Base-by-base conservation (phyloP, 2,888 invertebrate genomes). In the Melanostoma scalare region DNA sequence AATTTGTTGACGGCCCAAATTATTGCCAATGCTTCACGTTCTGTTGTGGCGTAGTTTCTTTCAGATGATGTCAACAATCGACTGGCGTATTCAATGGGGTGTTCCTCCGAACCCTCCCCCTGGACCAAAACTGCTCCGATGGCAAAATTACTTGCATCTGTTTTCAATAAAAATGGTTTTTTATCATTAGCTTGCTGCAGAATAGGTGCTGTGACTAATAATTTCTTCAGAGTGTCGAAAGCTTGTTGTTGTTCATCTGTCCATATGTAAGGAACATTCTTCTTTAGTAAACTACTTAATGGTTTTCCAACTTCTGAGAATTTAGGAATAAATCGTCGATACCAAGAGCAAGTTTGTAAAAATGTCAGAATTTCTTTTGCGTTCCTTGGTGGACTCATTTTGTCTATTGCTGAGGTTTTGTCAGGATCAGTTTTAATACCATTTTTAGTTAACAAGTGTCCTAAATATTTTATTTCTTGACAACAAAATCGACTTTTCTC, bases 1-100 rank as follows among this genome's bases (percentile, higher is more conserved):
- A 73, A 73, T 20, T 63, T 52, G 9, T 55, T 53, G 6, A 63
- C 36, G 2, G 73, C 90, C 1, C 65, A 63, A 5, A 61, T 44
- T 4, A 73, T 63, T 33, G 72, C 90, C 0, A 89, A 72, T 0
- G 87, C 88, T 85, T 92, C 92, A 20, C 89, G 86, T 75, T 92
- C 91, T 0, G 90, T 90, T 0, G 89, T 52, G 6, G 52, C 33
- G 52, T 52, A 56, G 20, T 56, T 56, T 40, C 30, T 30, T 20
- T 56, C 56, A n/a, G 56, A 3, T 56, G 10, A 8, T 42, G 42
- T 42, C 9, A 42, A 42, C 42, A 42, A 42, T 42, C 42, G 42
- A 1, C 42, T 42, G 38, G 56, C 56, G n/a, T 56, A 56, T 40
- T 56, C 56, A 6, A 56, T 56, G 6, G 56, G 56, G 56, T 56